Evolutionary conservation across 1,140 invertebrate genomes (phyloP).

Genomic region (Macrostomum lignano): DNA sequence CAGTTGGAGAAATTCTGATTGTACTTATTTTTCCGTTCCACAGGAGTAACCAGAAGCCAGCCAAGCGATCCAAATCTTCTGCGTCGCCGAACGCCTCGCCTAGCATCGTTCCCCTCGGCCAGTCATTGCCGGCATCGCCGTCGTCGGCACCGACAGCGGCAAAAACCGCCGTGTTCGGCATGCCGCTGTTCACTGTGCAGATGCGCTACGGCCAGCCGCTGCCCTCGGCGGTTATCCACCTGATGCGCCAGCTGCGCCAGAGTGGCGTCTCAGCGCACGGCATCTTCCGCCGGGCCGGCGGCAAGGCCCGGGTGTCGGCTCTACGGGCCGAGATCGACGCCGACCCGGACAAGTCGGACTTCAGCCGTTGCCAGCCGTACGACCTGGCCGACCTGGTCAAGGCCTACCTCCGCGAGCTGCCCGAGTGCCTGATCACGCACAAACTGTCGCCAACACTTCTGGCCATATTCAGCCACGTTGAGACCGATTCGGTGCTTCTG

Average conservation of each 20-base stretch:
- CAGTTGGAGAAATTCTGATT: too few species aligned
- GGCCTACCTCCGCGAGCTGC: slow-evolving; percentile 72
- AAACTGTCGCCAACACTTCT: slow-evolving; percentile 78
- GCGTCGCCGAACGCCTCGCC: too few species aligned
- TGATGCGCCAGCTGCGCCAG: slow-evolving; percentile 48
- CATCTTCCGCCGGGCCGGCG: slow-evolving; percentile 51
- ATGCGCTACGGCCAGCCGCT: slow-evolving; percentile 40
- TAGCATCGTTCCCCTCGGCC: too few species aligned
- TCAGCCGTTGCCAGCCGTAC: slow-evolving; percentile 53
- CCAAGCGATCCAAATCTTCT: too few species aligned
- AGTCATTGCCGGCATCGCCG: too few species aligned
- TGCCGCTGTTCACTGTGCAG: background rate
- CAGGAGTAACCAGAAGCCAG: too few species aligned
- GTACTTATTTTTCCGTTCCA: too few species aligned
- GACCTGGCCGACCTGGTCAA: slow-evolving; percentile 81
- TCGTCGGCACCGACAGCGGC: too few species aligned
- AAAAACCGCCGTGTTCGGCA: slow-evolving; percentile 1
- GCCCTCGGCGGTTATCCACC: slow-evolving; percentile 53
- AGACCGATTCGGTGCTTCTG: too few species aligned
- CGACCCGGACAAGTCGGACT: slow-evolving; percentile 28
- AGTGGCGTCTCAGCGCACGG: slow-evolving; percentile 62
- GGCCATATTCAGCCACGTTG: slow-evolving; percentile 68
- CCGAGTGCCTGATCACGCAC: slow-evolving; percentile 62
- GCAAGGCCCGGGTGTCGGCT: slow-evolving; percentile 48
- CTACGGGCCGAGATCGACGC: slow-evolving; percentile 30